phyloP scores from a whole-genome alignment of 2,888 invertebrate species.

The Camponotus fellah region DNA sequence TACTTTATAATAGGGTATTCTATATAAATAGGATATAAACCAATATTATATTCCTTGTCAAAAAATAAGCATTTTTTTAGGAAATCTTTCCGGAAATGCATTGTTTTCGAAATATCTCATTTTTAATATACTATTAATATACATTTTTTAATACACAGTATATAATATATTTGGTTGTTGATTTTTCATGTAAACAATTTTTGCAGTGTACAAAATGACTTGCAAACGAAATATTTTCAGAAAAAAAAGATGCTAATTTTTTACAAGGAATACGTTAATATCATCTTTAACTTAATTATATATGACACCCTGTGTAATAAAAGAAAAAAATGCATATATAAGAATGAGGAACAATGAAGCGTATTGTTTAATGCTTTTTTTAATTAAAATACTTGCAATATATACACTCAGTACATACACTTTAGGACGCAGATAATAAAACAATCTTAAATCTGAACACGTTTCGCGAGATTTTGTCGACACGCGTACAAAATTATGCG shows the following conservation, averaged over 20 bases:
- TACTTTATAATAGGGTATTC: background rate
- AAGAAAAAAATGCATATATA: background rate
- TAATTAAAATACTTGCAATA: constrained; percentile 82
- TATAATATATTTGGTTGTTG: background rate
- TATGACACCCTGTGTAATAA: background rate
- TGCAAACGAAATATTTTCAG: background rate
- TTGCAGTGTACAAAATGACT: background rate
- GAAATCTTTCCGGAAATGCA: background rate
- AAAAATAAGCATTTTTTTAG: background rate
- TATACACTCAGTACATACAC: constrained; percentile 82
- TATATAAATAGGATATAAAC: background rate
- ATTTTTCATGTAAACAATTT: background rate
- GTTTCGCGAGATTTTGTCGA: constrained; percentile 36
- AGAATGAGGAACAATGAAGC: constrained; percentile 15
- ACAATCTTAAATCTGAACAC: constrained; percentile 46
- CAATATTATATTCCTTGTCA: background rate
- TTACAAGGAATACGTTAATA: background rate
- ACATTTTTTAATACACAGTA: background rate
- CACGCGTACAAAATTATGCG: constrained; percentile 59
- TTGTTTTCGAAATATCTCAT: background rate
- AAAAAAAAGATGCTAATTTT: too few species aligned
- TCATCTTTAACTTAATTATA: background rate
- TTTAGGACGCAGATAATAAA: constrained; percentile 68
- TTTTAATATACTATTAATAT: background rate
- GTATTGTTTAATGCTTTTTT: constrained; percentile 60